A percentile compares a stretch with the other conserved stretches of the same genome.
Evolutionary conservation across 2,888 invertebrate genomes (phyloP).

Genomic region (Teleiodes luculella): DNA sequence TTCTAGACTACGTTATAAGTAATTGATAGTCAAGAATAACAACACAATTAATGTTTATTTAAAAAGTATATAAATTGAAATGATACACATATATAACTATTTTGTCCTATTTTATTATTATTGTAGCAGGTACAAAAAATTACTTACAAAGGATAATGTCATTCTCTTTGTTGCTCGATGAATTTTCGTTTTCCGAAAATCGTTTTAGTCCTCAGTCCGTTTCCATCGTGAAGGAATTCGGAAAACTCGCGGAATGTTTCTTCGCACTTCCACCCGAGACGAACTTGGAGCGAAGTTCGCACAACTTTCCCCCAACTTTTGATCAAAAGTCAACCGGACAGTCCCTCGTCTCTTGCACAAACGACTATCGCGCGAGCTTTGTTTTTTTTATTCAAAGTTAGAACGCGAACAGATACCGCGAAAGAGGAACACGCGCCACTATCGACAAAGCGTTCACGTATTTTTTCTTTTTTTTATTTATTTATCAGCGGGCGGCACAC

Average conservation of each 20-base stretch:
- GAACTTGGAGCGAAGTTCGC: slow-evolving; percentile 22
- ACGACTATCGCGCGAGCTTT: neutral
- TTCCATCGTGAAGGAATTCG: slow-evolving; percentile 34
- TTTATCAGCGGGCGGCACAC: slow-evolving; percentile 70
- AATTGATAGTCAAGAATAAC: too few relatives aligned
- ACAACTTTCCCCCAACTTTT: slow-evolving; percentile 33
- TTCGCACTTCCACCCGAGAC: slow-evolving; percentile 10
- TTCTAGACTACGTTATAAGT: too few relatives aligned
- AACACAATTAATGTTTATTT: too few relatives aligned
- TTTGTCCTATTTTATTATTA: neutral
- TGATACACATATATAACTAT: too few relatives aligned
- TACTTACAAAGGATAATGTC: slow-evolving; percentile 77
- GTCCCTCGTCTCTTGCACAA: slow-evolving; percentile 15
- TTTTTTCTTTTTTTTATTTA: slow-evolving; percentile 61
- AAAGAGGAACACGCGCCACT: slow-evolving; percentile 63
- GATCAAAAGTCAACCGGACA: slow-evolving; percentile 21
- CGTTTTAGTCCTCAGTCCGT: slow-evolving; percentile 34
- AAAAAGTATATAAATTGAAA: too few relatives aligned
- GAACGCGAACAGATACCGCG: slow-evolving; percentile 62
- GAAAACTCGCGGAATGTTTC: slow-evolving; percentile 32
- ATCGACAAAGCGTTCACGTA: slow-evolving; percentile 68
- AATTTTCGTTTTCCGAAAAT: slow-evolving; percentile 45
- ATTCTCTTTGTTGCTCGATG: slow-evolving; percentile 60
- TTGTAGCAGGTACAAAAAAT: neutral
- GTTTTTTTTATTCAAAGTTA: slow-evolving; percentile 16